phyloP scores from a whole-genome alignment of 2,113 vertebrate species.

The Archocentrus centrarchus region DNA sequence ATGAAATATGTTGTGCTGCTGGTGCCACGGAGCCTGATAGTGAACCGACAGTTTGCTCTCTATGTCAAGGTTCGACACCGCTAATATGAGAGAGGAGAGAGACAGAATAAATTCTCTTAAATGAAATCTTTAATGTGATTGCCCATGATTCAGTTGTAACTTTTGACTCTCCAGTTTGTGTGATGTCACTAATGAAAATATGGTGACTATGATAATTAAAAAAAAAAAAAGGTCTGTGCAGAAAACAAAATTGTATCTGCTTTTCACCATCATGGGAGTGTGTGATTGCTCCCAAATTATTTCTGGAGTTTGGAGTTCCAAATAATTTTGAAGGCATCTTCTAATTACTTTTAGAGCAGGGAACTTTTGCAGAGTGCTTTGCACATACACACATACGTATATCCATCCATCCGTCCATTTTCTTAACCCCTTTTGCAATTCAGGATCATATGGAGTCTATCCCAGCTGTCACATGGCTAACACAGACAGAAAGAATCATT shows the following conservation, averaged over 20 bases:
- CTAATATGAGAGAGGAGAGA: constrained; percentile 71
- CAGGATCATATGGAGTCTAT: neutral
- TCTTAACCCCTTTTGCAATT: neutral
- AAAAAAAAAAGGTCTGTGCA: neutral
- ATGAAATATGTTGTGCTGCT: constrained; percentile 94
- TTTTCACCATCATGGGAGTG: too few species aligned
- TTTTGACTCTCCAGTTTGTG: neutral
- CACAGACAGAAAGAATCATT: neutral
- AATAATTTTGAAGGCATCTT: neutral
- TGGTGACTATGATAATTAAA: neutral
- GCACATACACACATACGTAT: neutral
- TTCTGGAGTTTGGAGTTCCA: neutral
- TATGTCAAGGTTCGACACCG: constrained; percentile 94
- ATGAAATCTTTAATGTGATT: neutral
- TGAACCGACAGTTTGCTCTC: constrained; percentile 96
- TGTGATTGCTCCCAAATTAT: neutral
- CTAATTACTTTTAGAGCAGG: neutral
- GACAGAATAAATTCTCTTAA: constrained; percentile 4
- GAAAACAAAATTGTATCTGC: neutral
- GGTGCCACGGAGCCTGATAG: constrained; percentile 93
- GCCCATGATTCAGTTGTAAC: neutral
- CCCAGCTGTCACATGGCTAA: neutral
- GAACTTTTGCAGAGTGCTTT: neutral
- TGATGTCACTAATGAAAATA: neutral
- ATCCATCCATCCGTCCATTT: neutral